These are phyloP conservation scores for Tupaia chinensis DNA, from an alignment of 2,113 vertebrate species.

Conservation along the genomic window DNA sequence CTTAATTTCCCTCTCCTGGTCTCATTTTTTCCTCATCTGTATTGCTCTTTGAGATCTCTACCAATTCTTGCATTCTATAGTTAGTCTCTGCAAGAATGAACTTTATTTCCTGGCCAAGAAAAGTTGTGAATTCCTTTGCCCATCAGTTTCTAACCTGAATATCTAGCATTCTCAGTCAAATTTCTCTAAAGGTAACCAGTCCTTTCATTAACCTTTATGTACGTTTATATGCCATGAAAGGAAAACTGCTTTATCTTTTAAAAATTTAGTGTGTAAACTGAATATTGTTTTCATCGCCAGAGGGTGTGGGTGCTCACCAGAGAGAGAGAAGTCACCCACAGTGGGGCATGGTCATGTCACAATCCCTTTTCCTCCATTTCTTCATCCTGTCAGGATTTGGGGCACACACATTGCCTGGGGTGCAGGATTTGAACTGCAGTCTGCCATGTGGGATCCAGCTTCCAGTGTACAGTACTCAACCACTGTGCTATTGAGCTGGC, in stretches of 20 bases:
- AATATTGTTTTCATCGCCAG: background rate
- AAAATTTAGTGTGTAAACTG: slow-evolving; percentile 23
- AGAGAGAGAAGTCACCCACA: no score
- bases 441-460: no score
- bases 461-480: no score
- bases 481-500: no score
- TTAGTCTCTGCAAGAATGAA: slow-evolving; percentile 12
- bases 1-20: background rate
- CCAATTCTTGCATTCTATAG: background rate
- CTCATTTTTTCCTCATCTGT: slow-evolving; percentile 6
- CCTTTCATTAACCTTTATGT: background rate
- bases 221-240: background rate
- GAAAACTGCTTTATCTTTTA: background rate
- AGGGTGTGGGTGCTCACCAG: no score
- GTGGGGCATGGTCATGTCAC: no score
- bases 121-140: slow-evolving; percentile 15
- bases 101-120: background rate
- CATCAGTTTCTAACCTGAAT: background rate
- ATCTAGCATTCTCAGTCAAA: background rate
- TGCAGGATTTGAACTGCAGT: no score
- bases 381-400: no score
- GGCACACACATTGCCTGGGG: no score
- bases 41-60: background rate
- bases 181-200: background rate
- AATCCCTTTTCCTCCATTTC: no score